Conservation (phyloP, 53 echinoderm and acorn worm species). For the Zoroaster sp. region DNA sequence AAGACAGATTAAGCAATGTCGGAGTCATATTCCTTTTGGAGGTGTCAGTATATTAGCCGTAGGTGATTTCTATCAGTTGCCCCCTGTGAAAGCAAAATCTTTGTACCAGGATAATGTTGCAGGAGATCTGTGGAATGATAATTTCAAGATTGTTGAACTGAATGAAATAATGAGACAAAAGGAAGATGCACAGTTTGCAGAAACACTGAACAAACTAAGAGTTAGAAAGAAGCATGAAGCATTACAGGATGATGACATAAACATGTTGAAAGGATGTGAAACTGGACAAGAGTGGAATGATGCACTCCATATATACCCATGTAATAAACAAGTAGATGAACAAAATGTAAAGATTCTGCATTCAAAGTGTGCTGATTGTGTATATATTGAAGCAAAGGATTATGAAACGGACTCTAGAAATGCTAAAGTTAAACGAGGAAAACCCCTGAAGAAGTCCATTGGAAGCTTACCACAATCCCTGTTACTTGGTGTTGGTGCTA, state of each 20-base stretch:
- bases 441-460: not conserved
- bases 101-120: not conserved
- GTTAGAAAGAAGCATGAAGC: not conserved
- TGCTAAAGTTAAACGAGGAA: not conserved
- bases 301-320: conserved; percentile 50
- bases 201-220: not conserved
- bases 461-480: not conserved
- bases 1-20: too few relatives aligned
- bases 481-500: conserved; percentile 44
- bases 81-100: too few relatives aligned
- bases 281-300: not conserved
- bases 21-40: too few relatives aligned
- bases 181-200: conserved; percentile 57
- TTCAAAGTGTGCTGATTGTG: conserved; percentile 23
- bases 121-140: not conserved
- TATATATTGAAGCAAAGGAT: conserved; percentile 50
- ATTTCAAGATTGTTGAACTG: conserved; percentile 47
- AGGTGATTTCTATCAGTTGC: too few relatives aligned
- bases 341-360: conserved; percentile 55
- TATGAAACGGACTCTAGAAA: not conserved
- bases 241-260: conserved; percentile 6
- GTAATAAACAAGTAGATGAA: conserved; percentile 47
- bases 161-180: conserved; percentile 65
- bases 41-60: not conserved
- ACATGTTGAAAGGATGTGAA: conserved; percentile 9